phyloP scores from a whole-genome alignment of 2,888 invertebrate species.

The Chromoteleia sp. region DNA sequence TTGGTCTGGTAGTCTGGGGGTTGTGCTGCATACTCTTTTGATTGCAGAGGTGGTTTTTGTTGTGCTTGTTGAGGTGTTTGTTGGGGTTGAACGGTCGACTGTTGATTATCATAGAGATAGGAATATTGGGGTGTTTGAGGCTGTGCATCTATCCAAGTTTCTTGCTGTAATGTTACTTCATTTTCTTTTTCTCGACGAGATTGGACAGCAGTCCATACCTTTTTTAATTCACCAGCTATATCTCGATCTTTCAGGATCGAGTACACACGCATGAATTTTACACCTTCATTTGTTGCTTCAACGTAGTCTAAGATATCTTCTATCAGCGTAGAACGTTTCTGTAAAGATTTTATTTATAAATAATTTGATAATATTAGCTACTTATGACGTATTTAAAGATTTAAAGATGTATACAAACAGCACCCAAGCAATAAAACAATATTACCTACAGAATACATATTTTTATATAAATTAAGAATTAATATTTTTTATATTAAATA shows the following conservation, averaged over 20 bases:
- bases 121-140: conserved; percentile 61
- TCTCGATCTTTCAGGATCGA: conserved; percentile 89
- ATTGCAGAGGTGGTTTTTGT: neutral
- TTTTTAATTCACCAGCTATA: conserved; percentile 90
- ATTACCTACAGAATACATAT: too few relatives aligned
- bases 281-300: conserved; percentile 89
- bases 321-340: conserved; percentile 89
- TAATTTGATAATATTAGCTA: too few relatives aligned
- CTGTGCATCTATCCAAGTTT: conserved; percentile 81
- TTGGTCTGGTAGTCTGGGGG: conserved; percentile 13
- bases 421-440: too few relatives aligned
- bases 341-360: too few relatives aligned
- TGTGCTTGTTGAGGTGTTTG: conserved; percentile 1
- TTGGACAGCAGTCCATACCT: conserved; percentile 90
- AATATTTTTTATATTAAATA: too few relatives aligned
- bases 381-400: too few relatives aligned
- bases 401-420: too few relatives aligned
- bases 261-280: conserved; percentile 86
- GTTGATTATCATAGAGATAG: conserved; percentile 13
- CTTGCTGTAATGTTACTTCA: conserved; percentile 79
- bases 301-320: conserved; percentile 90
- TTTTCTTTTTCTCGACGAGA: conserved; percentile 86
- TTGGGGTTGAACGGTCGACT: neutral
- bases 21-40: neutral
- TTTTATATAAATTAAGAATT: too few relatives aligned